These are phyloP conservation scores for Stegostoma tigrinum DNA, from an alignment of 2,113 vertebrate species.

Conservation along the genomic window DNA sequence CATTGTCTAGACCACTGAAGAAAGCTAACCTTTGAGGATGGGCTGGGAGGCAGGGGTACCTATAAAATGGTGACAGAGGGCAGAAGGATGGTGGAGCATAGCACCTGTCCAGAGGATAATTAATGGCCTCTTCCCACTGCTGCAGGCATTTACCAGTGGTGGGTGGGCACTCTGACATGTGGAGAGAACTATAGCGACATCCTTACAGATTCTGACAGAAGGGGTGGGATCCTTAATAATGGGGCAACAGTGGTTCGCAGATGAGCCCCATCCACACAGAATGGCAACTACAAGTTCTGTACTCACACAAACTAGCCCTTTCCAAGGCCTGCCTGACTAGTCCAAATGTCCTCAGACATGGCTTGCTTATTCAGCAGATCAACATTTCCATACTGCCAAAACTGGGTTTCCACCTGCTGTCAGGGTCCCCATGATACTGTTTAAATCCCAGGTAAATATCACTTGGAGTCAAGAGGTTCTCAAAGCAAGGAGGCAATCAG, in stretches of 20 bases:
- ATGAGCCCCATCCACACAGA: neutral
- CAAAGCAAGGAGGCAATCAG: neutral
- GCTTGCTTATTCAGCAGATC: neutral
- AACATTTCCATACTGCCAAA: neutral
- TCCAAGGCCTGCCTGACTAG: neutral
- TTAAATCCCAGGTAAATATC: neutral
- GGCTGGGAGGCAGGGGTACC: neutral
- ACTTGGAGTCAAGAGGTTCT: neutral
- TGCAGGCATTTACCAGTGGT: no score
- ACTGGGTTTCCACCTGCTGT: neutral
- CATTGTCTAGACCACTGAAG: neutral
- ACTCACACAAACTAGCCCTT: neutral
- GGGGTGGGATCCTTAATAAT: neutral
- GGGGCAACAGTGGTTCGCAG: neutral
- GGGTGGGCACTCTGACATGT: no score
- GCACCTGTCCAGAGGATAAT: no score
- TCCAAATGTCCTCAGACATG: neutral
- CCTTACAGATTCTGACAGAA: no score
- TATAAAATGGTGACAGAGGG: no score
- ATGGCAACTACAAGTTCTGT: neutral
- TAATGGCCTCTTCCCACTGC: no score
- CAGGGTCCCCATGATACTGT: neutral
- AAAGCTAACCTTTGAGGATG: neutral
- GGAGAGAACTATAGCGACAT: no score
- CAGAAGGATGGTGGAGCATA: neutral